These are phyloP conservation scores for Drosophila pseudotalamancana DNA, from an alignment of 2,888 invertebrate genomes.

Conservation along the genomic window DNA sequence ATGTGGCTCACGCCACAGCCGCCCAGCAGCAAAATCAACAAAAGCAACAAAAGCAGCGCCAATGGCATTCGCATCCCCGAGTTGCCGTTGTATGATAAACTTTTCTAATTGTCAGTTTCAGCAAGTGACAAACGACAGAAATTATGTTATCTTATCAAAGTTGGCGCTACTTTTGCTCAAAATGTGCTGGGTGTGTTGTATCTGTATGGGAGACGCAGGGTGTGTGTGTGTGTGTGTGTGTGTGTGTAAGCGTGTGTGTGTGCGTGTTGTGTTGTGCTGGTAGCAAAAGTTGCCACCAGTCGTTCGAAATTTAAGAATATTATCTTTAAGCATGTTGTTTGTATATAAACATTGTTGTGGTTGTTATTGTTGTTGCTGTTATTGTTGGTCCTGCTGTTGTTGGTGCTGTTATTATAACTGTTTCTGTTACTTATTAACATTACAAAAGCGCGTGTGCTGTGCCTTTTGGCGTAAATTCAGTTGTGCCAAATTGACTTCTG, in stretches of 20 bases:
- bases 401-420: slow-evolving; percentile 25
- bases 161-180: slow-evolving; percentile 63
- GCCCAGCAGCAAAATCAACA: not conserved
- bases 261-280: slow-evolving; percentile 38
- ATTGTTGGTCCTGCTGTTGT: slow-evolving; percentile 30
- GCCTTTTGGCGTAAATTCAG: slow-evolving; percentile 66
- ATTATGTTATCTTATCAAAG: slow-evolving; percentile 81
- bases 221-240: not conserved
- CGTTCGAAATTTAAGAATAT: slow-evolving; percentile 67
- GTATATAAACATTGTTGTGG: slow-evolving; percentile 25
- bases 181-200: slow-evolving; percentile 35
- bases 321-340: slow-evolving; percentile 63
- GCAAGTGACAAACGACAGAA: slow-evolving; percentile 81
- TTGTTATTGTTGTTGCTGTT: slow-evolving; percentile 11
- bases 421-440: slow-evolving; percentile 68
- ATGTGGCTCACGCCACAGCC: slow-evolving; percentile 65
- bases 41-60: slow-evolving; percentile 1
- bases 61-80: slow-evolving; percentile 23
- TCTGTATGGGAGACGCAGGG: not conserved
- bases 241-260: slow-evolving; percentile 6
- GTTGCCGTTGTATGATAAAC: slow-evolving; percentile 73
- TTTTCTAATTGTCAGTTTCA: slow-evolving; percentile 80
- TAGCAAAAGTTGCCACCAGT: slow-evolving; percentile 38
- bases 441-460: slow-evolving; percentile 69
- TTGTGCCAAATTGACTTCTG: slow-evolving; percentile 74